Evolutionary conservation across 2,888 invertebrate genomes (phyloP), one percentile per base, ranked within the genome.

Genomic region (Drosophila kanekoi): DNA sequence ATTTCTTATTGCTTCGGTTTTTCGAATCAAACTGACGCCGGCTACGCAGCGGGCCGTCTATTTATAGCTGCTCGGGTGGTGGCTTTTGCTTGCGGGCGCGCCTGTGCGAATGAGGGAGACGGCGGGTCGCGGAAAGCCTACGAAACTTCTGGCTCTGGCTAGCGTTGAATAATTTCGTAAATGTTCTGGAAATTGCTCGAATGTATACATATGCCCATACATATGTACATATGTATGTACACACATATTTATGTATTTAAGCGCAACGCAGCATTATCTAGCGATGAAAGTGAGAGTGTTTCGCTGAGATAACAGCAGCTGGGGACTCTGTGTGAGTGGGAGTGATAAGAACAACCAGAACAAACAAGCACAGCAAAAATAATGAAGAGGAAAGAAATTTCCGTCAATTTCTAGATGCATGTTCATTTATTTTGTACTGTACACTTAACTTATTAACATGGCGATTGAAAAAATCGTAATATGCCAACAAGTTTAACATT

Each of bases 51-150:
- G 28, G 47, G 62, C 52, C 61, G 44, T 56, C 73, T 82, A 72
- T 85, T 85, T 85, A 85, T 89, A 89, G 69, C 70, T 44, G 32
- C 41, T 16, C n/a, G 45, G 69, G 76, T 73, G 83, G 84, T 66
- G 38, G 60, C 52, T 45, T 14, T 40, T 33, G 51, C 33, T 28
- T 33, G 49, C 18, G 28, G 37, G 43, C 48, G 20, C 63, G 58
- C 38, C 20, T 23, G 40, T 38, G 65, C 32, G 53, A 28, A 4
- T 41, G 63, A 65, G 45, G 0, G 57, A 58, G 44, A 60, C 44
- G 38, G 52, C 23, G 32, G 10, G 28, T 32, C 14, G 16, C 58
- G 57, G 59, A 56, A 58, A 52, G 56, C 41, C 48, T 51, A 66
- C 64, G 82, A 74, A 83, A 65, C 23, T 72, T 83, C 81, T 64